These are phyloP conservation scores for Bombus huntii DNA, from an alignment of 1,140 invertebrate genomes.

Conservation along the genomic window DNA sequence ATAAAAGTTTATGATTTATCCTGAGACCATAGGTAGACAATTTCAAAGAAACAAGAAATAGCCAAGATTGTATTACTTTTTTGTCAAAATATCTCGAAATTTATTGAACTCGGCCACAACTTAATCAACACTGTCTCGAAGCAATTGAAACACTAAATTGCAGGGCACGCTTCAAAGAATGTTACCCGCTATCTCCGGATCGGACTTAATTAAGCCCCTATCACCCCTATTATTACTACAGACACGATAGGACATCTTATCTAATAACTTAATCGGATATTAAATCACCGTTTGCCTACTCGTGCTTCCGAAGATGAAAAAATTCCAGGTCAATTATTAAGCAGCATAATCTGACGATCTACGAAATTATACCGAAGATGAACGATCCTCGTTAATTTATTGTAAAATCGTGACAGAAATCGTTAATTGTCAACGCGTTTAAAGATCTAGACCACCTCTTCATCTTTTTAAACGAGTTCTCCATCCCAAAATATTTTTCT, in stretches of 20 bases:
- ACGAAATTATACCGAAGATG: background rate
- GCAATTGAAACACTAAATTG: background rate
- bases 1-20: background rate
- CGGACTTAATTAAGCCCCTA: conserved; percentile 10
- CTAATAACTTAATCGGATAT: conserved; percentile 1
- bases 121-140: background rate
- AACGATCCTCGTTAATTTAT: background rate
- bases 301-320: background rate
- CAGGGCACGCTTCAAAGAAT: background rate
- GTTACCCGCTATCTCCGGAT: background rate
- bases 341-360: background rate
- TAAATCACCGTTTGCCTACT: background rate
- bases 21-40: background rate
- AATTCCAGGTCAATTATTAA: background rate
- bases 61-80: background rate
- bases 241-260: conserved; percentile 13
- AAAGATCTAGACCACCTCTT: background rate
- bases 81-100: background rate
- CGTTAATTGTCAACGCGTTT: background rate
- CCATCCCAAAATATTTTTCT: too few relatives aligned
- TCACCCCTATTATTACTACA: background rate
- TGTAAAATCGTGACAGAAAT: background rate
- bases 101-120: background rate
- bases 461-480: too few relatives aligned
- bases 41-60: background rate